Conservation (phyloP, 2,113 vertebrate genomes). For the Benthochromis sp. region DNA sequence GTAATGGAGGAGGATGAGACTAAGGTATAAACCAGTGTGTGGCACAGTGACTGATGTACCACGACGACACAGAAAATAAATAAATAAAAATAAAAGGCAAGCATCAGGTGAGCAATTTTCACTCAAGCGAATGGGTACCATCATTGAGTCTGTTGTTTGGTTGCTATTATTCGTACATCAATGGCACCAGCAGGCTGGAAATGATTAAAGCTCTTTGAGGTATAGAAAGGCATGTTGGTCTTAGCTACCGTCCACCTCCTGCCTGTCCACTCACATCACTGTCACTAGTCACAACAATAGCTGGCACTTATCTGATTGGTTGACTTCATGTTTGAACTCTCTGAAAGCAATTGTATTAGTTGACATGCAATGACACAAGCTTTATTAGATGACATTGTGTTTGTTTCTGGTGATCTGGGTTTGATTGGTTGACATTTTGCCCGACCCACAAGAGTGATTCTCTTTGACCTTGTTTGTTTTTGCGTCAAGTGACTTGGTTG, state of each 20-base stretch:
- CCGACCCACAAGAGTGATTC: background rate
- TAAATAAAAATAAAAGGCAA: background rate
- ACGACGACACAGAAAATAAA: background rate
- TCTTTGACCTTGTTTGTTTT: slow-evolving; percentile 31
- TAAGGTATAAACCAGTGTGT: background rate
- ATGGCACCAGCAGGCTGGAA: slow-evolving; percentile 1
- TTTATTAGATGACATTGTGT: slow-evolving; percentile 14
- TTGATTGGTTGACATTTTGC: slow-evolving; percentile 26
- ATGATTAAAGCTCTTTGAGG: slow-evolving; percentile 39
- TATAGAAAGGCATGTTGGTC: slow-evolving; percentile 5
- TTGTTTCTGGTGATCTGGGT: background rate
- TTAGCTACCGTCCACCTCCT: background rate
- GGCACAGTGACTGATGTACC: background rate
- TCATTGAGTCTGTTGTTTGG: background rate
- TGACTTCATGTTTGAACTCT: slow-evolving; percentile 43
- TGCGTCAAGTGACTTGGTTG: background rate
- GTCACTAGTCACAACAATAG: background rate
- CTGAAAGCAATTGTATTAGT: slow-evolving; percentile 21
- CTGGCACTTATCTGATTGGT: slow-evolving; percentile 33
- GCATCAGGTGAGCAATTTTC: background rate
- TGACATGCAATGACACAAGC: slow-evolving; percentile 23
- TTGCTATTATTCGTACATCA: background rate
- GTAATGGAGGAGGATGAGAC: slow-evolving; percentile 9
- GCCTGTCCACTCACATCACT: slow-evolving; percentile 27
- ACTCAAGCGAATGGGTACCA: background rate